Conservation (phyloP, 2,888 invertebrate species). For the Tetanocera ferruginea region DNA sequence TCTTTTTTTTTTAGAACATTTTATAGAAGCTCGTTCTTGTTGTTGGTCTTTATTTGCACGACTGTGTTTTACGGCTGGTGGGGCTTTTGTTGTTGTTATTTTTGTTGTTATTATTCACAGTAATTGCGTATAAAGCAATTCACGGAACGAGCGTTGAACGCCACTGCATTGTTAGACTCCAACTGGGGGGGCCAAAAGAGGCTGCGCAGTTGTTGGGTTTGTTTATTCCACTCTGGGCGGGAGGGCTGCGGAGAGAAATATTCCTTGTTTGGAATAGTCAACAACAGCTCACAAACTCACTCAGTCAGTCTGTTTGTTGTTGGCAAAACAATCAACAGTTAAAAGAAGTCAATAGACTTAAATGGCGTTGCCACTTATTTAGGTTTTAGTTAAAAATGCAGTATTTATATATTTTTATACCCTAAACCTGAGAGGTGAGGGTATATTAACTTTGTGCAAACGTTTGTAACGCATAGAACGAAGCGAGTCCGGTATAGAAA, state of each 20-base stretch:
- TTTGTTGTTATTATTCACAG: conserved; percentile 1
- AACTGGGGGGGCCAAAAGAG: not conserved
- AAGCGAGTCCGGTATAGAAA: too few relatives aligned
- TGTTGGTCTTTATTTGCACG: not conserved
- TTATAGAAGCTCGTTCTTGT: not conserved
- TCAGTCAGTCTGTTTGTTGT: conserved; percentile 9
- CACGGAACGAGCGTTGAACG: conserved; percentile 17
- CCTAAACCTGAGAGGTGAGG: too few relatives aligned
- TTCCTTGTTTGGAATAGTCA: not conserved
- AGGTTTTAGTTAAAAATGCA: not conserved
- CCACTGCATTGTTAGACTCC: not conserved
- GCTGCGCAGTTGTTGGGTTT: not conserved
- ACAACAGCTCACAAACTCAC: not conserved
- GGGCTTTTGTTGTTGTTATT: not conserved
- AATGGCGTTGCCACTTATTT: not conserved
- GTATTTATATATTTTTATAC: not conserved
- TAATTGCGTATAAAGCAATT: conserved; percentile 21
- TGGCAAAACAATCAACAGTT: conserved; percentile 1
- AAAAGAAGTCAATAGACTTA: conserved; percentile 14
- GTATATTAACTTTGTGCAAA: too few relatives aligned
- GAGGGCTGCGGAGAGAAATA: not conserved
- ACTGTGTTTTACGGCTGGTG: too few relatives aligned
- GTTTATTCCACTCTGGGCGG: not conserved
- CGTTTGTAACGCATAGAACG: too few relatives aligned
- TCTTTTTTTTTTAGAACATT: not conserved